A percentile compares a stretch with the other conserved stretches of the same genome.
phyloP scores from a whole-genome alignment of 2,113 vertebrate genomes.

The Thunnus thynnus region DNA sequence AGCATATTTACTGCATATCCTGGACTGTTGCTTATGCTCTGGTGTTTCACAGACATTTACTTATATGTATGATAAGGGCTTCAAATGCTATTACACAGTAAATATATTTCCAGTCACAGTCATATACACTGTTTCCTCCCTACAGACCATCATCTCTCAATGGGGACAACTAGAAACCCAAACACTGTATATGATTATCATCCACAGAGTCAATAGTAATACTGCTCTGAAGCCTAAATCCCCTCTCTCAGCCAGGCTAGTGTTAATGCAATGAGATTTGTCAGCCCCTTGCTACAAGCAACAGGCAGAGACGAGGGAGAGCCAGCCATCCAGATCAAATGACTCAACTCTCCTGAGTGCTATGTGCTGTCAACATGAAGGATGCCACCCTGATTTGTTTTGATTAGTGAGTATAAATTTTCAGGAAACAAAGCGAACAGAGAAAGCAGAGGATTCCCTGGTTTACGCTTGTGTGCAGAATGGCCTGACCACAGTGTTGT shows the following conservation, averaged over 20 bases:
- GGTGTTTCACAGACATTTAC: neutral
- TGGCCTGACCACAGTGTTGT: slow-evolving; percentile 30
- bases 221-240: slow-evolving; percentile 52
- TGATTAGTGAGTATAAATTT: slow-evolving; percentile 75
- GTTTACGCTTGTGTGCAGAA: slow-evolving; percentile 45
- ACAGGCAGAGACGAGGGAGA: slow-evolving; percentile 60
- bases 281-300: slow-evolving; percentile 65
- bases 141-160: slow-evolving; percentile 12
- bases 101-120: neutral
- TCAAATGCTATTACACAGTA: neutral
- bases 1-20: too few species aligned
- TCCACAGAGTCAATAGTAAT: slow-evolving; percentile 39
- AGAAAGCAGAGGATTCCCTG: slow-evolving; percentile 48
- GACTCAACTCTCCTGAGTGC: slow-evolving; percentile 74
- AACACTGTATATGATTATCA: slow-evolving; percentile 34
- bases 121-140: slow-evolving; percentile 14
- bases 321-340: slow-evolving; percentile 76
- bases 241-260: slow-evolving; percentile 43
- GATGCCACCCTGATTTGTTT: slow-evolving; percentile 76
- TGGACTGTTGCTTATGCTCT: too few species aligned
- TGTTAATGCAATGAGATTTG: slow-evolving; percentile 74
- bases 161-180: slow-evolving; percentile 23
- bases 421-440: slow-evolving; percentile 56
- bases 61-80: neutral
- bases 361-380: slow-evolving; percentile 72